Base-by-base conservation (phyloP, 92 coral and sea anemone genomes). In the Phenganax marumi region DNA sequence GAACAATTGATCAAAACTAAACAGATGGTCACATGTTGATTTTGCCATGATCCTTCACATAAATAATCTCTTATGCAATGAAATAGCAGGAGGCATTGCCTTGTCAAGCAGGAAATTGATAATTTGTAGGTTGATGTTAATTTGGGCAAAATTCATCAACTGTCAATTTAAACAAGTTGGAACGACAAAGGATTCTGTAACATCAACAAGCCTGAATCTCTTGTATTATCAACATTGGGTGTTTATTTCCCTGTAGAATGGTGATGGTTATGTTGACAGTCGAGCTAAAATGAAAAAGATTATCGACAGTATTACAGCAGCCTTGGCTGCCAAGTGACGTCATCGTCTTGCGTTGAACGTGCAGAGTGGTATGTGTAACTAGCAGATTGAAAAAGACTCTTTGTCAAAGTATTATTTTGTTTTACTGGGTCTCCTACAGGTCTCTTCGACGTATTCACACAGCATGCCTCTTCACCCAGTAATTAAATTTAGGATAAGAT, bases 241-340 rank as follows among this genome's bases (percentile, higher is more conserved):
- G 25, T 12, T 73, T 74, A 22, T 75, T 9, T 22, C 23, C 22
- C 13, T 71, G 14, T 76, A 93, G 97, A 91, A 90, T 83, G 97
- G 97, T 33, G 91, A 91, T 88, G 97, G 97, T 23, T 91, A 91
- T 83, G 81, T 93, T 39, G 87, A 92, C 80, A 84, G 78, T 9
- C 68, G 14, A 10, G 47, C 47, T 5, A 93, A 91, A 71, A 51
- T 79, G 83, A 60, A 86, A 23, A 93, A 88, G 84, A 93, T 93
- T 73, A 54, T 77, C n/a, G 24, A 85, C 10, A 91, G 91, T 19
- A 63, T 93, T 47, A 53, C 70, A 46, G 89, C 75, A 69, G 93
- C 91, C 51, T 64, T 75, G 53, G 71, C 60, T 57, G 78, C 76
- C 75, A 85, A 82, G 77, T 81, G 84, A 70, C 48, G 19, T 22